These are phyloP conservation scores for Rhinoptilus africanus DNA, from an alignment of 2,113 vertebrate genomes.

Conservation along the genomic window DNA sequence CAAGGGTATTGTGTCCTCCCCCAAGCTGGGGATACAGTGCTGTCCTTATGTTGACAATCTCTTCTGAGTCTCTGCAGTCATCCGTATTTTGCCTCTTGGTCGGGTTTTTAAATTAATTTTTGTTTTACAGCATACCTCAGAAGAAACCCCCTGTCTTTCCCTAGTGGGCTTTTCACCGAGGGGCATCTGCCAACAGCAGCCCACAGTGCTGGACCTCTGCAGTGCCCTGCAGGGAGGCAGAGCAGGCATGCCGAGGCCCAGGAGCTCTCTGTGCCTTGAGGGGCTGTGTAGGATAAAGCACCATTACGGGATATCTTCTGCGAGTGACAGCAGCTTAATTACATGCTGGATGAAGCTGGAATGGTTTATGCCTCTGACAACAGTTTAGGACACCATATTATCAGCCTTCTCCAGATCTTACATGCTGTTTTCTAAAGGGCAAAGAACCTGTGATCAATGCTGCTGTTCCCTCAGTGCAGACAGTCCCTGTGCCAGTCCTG, in stretches of 20 bases:
- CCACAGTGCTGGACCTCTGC: accelerated
- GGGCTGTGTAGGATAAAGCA: neutral
- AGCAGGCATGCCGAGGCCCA: neutral
- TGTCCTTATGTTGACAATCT: neutral
- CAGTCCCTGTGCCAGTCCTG: neutral
- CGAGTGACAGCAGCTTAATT: slow-evolving; percentile 43
- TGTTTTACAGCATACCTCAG: neutral
- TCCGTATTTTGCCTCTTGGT: neutral
- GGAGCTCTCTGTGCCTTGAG: neutral
- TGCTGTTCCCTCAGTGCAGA: neutral
- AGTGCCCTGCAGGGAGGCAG: neutral
- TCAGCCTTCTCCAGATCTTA: neutral
- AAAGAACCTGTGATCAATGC: neutral
- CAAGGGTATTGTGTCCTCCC: accelerated
- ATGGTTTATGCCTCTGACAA: slow-evolving; percentile 7
- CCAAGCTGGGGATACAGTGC: neutral
- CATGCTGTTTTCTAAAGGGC: neutral
- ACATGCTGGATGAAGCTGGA: neutral
- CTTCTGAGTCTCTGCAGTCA: neutral
- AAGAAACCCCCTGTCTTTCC: neutral
- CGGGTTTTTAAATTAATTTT: neutral
- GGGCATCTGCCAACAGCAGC: neutral
- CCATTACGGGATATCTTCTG: neutral
- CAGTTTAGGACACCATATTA: neutral
- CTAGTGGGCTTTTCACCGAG: neutral